Conservation (phyloP, 23 tunicate genomes). For the Oikopleura vanhoeffeni region DNA sequence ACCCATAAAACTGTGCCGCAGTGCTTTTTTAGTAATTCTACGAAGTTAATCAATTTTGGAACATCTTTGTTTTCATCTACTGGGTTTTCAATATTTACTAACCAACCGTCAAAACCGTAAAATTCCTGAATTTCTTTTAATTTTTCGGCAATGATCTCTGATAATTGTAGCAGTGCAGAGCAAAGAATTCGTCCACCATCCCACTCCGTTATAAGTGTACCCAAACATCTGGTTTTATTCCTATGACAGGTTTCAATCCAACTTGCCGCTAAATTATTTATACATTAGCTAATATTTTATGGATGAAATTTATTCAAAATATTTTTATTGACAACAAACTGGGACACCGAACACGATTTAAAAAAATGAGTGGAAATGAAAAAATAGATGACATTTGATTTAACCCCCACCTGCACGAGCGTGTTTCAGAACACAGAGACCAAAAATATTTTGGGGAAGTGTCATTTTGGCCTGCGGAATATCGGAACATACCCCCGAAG, state of each 20-base stretch:
- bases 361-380: no score
- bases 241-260: conserved; percentile 69
- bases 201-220: conserved; percentile 65
- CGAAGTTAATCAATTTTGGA: conserved; percentile 19
- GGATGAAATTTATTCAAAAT: no score
- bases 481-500: no score
- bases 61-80: conserved; percentile 19
- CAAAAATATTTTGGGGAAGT: no score
- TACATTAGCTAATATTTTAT: no score
- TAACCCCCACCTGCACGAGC: no score
- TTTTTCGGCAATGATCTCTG: conserved; percentile 22
- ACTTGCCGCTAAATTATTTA: conserved; percentile 61
- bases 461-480: no score
- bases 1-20: not conserved
- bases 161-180: not conserved
- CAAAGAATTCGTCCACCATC: not conserved
- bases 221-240: conserved; percentile 63
- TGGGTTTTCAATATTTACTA: conserved; percentile 50
- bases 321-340: no score
- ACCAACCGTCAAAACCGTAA: conserved; percentile 90
- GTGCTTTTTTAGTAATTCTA: conserved; percentile 11
- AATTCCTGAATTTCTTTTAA: conserved; percentile 26
- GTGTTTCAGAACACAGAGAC: no score
- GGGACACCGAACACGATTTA: no score
- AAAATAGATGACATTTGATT: no score